phyloP scores from a whole-genome alignment of 2,113 vertebrate genomes.

The Sclerurus mexicanus region DNA sequence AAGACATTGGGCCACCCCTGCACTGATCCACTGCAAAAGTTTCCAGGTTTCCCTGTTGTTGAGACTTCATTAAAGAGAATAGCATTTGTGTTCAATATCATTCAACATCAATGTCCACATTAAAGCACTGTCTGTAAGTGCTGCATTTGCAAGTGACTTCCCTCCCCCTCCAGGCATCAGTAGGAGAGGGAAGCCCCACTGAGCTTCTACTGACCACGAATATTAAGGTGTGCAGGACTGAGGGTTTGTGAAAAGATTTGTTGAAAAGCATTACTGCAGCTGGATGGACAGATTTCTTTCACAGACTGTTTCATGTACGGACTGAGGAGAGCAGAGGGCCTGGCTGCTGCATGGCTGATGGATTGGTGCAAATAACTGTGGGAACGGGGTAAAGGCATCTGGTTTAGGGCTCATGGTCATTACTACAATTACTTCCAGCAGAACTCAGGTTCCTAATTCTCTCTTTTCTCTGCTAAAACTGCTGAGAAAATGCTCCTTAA shows the following conservation, averaged over 20 bases:
- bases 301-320: not conserved
- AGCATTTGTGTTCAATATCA: not conserved
- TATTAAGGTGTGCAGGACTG: not conserved
- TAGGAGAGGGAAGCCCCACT: not conserved
- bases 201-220: not conserved
- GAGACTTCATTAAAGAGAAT: not conserved
- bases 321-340: not conserved
- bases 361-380: not conserved
- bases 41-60: not conserved
- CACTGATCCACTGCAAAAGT: not conserved
- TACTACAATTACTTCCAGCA: not conserved
- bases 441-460: not conserved
- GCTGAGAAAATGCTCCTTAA: not conserved
- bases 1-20: not conserved
- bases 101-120: not conserved
- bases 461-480: not conserved
- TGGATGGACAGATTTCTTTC: not conserved
- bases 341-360: not conserved
- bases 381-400: not conserved
- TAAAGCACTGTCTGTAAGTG: not conserved
- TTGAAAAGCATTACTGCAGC: not conserved
- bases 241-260: not conserved
- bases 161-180: not conserved
- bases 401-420: not conserved
- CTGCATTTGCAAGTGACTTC: not conserved